Evolutionary conservation across 1,140 invertebrate genomes (phyloP).

Genomic region (Leptonema lineaticorne): DNA sequence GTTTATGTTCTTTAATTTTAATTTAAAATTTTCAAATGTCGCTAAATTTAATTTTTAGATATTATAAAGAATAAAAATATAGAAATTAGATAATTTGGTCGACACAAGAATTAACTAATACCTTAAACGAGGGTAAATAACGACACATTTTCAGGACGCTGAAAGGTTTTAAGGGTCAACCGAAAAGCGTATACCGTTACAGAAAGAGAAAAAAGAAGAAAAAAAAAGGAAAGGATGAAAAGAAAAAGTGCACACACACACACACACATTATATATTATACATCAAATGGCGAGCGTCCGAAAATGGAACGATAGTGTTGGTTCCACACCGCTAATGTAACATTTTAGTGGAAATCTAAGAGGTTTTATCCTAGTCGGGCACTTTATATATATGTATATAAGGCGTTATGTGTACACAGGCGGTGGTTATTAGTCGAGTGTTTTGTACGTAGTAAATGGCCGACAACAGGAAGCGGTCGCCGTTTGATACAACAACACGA

Average conservation of each 20-base stretch:
- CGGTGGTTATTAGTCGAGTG: not conserved
- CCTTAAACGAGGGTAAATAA: slow-evolving; percentile 6
- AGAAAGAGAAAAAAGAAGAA: not conserved
- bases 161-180: slow-evolving; percentile 10
- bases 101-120: not conserved
- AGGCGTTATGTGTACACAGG: not conserved
- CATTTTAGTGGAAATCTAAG: slow-evolving; percentile 21
- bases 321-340: not conserved
- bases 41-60: too few relatives aligned
- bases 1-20: too few relatives aligned
- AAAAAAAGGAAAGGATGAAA: not conserved
- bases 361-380: slow-evolving; percentile 14
- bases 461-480: slow-evolving; percentile 16
- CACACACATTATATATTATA: too few relatives aligned
- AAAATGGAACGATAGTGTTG: not conserved
- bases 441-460: not conserved
- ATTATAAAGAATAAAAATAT: too few relatives aligned
- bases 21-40: too few relatives aligned
- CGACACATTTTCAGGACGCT: slow-evolving; percentile 5
- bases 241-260: not conserved
- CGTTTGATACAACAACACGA: too few relatives aligned
- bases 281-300: too few relatives aligned
- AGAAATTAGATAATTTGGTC: too few relatives aligned
- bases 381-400: too few relatives aligned
- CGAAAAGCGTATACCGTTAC: not conserved